These are phyloP conservation scores for Pogonognathellus flavescens DNA, from an alignment of 1,140 invertebrate genomes.

Conservation along the genomic window DNA sequence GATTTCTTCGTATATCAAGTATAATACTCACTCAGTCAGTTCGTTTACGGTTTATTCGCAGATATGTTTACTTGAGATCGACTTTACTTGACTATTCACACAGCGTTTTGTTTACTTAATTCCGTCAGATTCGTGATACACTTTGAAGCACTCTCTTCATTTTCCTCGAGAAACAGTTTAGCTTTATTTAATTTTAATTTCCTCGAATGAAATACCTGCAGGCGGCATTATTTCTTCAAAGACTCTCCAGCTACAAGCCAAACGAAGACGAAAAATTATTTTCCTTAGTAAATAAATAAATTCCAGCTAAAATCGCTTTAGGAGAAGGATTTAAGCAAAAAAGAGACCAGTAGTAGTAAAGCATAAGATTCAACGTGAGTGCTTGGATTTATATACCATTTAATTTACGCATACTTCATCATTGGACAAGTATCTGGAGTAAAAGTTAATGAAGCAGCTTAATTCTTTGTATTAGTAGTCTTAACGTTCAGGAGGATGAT, in stretches of 20 bases:
- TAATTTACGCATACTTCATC: too few species aligned
- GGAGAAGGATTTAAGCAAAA: too few species aligned
- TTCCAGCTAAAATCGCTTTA: too few species aligned
- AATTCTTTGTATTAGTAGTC: too few species aligned
- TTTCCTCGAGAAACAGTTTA: background rate
- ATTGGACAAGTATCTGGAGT: too few species aligned
- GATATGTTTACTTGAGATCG: background rate
- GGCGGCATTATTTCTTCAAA: slow-evolving; percentile 18
- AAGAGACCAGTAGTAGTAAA: too few species aligned
- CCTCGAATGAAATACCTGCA: slow-evolving; percentile 16
- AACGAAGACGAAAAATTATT: background rate
- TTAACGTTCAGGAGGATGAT: too few species aligned
- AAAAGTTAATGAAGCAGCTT: too few species aligned
- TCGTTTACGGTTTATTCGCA: background rate
- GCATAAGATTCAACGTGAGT: too few species aligned
- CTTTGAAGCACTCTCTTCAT: background rate
- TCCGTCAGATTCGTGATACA: background rate
- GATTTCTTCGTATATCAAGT: background rate
- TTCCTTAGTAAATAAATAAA: background rate
- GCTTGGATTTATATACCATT: too few species aligned
- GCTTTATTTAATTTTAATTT: slow-evolving; percentile 31
- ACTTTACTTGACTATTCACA: background rate
- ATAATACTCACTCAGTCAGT: background rate
- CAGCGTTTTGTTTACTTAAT: background rate
- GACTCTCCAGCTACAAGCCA: background rate